Evolutionary conservation across 2,797 vertebrate species (phyloP).

Genomic region (Gadopsis bispinosus): DNA sequence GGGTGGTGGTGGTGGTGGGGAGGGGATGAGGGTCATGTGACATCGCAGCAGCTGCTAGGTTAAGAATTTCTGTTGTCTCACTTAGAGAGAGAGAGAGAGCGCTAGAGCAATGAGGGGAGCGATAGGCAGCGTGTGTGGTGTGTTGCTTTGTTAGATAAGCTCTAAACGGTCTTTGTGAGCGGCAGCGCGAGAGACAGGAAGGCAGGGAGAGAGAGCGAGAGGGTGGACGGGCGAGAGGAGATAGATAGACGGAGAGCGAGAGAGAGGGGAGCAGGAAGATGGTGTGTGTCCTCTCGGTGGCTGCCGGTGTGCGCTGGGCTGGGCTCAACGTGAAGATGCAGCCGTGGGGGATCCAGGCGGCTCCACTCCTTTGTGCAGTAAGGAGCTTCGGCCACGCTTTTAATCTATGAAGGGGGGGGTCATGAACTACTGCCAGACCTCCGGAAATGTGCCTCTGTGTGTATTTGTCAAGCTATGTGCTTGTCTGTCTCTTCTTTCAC

Average conservation of each 20-base stretch:
- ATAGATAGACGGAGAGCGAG: constrained; percentile 58
- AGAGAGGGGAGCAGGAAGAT: constrained; percentile 78
- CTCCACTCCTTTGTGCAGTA: constrained; percentile 86
- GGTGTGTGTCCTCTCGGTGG: constrained; percentile 78
- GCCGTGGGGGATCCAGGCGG: constrained; percentile 81
- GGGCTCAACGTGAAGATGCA: constrained; percentile 81
- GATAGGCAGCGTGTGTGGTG: constrained; percentile 81
- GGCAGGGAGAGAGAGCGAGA: constrained; percentile 46
- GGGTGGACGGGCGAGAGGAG: constrained; percentile 62
- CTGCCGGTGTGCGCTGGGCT: constrained; percentile 71
- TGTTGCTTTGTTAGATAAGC: constrained; percentile 90
- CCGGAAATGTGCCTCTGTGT: constrained; percentile 62
- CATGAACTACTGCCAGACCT: constrained; percentile 64
- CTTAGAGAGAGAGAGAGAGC: constrained; percentile 70
- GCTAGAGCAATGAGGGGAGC: constrained; percentile 68
- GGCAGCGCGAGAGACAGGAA: constrained; percentile 67
- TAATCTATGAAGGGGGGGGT: constrained; percentile 62
- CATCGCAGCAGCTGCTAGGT: constrained; percentile 86
- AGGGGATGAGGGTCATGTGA: constrained; percentile 72
- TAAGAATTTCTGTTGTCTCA: constrained; percentile 87
- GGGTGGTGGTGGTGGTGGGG: constrained; percentile 12
- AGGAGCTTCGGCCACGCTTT: constrained; percentile 77
- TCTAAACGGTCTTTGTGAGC: constrained; percentile 80
- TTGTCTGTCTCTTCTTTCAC: constrained; percentile 49
- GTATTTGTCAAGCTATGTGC: constrained; percentile 57